phyloP scores from a whole-genome alignment of 2,113 vertebrate genomes.

The Apteryx owenii region DNA sequence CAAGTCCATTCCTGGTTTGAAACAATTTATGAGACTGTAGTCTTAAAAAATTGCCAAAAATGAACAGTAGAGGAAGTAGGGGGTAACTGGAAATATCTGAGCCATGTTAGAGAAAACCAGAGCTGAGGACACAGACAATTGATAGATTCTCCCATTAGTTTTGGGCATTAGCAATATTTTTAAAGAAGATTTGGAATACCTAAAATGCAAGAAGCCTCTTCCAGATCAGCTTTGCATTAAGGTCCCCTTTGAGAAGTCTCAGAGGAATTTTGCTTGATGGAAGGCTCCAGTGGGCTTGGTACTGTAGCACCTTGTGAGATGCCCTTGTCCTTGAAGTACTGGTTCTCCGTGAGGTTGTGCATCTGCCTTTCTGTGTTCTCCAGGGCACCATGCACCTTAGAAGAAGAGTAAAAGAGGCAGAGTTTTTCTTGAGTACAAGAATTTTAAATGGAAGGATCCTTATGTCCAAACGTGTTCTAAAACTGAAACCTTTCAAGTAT shows the following conservation, averaged over 20 bases:
- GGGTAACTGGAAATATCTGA: background rate
- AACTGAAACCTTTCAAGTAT: background rate
- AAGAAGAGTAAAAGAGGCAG: background rate
- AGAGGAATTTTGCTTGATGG: background rate
- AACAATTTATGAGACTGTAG: background rate
- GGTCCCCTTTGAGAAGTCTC: background rate
- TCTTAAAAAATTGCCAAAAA: constrained; percentile 1
- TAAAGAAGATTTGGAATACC: background rate
- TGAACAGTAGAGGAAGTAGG: background rate
- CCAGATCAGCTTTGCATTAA: background rate
- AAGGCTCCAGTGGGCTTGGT: background rate
- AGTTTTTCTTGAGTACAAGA: background rate
- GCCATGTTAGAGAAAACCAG: background rate
- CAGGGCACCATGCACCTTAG: background rate
- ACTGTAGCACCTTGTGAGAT: background rate
- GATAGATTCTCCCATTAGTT: background rate
- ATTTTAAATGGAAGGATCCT: background rate
- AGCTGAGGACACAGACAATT: background rate
- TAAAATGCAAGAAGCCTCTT: background rate
- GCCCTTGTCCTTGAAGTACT: background rate
- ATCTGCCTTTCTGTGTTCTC: background rate
- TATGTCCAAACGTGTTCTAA: background rate
- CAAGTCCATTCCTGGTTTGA: background rate
- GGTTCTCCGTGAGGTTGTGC: background rate
- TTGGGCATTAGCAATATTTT: background rate